A percentile compares a stretch with the other conserved stretches of the same genome.
Conservation (phyloP, 1,140 invertebrate species). For the Bombyx mandarina region DNA sequence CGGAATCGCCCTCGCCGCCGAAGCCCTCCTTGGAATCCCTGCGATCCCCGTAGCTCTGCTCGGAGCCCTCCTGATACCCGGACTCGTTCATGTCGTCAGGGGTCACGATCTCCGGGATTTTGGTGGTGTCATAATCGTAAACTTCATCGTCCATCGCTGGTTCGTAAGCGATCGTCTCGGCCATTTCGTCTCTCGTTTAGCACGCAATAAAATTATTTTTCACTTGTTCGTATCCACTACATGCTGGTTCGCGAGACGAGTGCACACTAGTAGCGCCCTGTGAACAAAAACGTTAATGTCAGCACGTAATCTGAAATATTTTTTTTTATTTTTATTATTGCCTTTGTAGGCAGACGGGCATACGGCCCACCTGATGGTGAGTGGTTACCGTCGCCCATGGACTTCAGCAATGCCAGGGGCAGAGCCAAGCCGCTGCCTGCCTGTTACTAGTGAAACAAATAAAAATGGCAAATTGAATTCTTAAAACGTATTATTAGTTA, state of each 20-base stretch:
- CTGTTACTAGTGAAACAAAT: background rate
- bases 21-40: constrained; percentile 58
- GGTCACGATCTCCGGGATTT: constrained; percentile 56
- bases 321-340: background rate
- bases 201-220: background rate
- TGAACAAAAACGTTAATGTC: constrained; percentile 18
- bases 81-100: constrained; percentile 61
- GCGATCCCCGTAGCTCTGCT: constrained; percentile 51
- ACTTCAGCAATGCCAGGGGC: too few relatives aligned
- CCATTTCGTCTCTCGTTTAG: constrained; percentile 28
- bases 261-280: constrained; percentile 42
- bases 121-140: constrained; percentile 52
- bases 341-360: too few relatives aligned
- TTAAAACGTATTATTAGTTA: background rate
- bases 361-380: too few relatives aligned
- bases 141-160: constrained; percentile 44
- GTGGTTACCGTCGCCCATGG: too few relatives aligned
- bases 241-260: constrained; percentile 36
- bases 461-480: background rate
- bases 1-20: constrained; percentile 52
- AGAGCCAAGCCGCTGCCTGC: too few relatives aligned
- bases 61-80: constrained; percentile 57
- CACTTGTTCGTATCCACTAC: constrained; percentile 39
- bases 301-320: background rate
- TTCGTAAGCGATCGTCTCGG: constrained; percentile 40